phyloP scores from a whole-genome alignment of 30 jellyfish, hydroid and myxozoan genomes.

The Hydractinia symbiolongicarpus region DNA sequence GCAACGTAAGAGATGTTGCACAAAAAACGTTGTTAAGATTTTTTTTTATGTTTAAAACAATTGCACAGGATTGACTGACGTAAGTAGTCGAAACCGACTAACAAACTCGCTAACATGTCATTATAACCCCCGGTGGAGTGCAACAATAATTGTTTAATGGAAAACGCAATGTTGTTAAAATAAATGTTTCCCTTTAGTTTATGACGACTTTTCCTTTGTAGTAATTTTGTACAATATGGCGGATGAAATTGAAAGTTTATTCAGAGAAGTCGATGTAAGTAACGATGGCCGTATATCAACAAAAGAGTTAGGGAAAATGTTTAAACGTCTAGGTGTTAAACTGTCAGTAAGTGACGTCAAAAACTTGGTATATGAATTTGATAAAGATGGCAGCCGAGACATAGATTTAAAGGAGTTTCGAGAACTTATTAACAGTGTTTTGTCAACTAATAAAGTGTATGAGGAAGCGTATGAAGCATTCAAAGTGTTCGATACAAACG shows the following conservation, averaged over 20 bases:
- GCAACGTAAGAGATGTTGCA: no score
- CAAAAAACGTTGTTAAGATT: no score
- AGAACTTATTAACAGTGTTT: constrained; percentile 8
- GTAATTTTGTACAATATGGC: not conserved
- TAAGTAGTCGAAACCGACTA: no score
- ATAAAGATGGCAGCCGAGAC: constrained; percentile 25
- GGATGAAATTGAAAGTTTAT: constrained; percentile 32
- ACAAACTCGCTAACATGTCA: no score
- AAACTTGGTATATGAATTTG: constrained; percentile 1
- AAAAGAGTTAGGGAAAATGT: constrained; percentile 26
- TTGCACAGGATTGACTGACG: no score
- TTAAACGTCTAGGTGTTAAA: constrained; percentile 18
- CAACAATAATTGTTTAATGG: no score
- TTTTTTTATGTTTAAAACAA: no score
- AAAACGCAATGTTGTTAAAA: no score
- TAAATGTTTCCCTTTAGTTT: no score
- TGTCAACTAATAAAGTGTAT: not conserved
- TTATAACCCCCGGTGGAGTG: no score
- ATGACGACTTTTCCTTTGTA: no score
- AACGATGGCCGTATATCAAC: constrained; percentile 20
- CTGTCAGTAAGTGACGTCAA: constrained; percentile 2
- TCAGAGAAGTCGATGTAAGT: constrained; percentile 28
- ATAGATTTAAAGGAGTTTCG: constrained; percentile 26
- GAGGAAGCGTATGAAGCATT: constrained; percentile 29
- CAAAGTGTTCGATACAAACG: constrained; percentile 19